phyloP scores from a whole-genome alignment of 2,113 vertebrate species.

The Nansenia antarctica region DNA sequence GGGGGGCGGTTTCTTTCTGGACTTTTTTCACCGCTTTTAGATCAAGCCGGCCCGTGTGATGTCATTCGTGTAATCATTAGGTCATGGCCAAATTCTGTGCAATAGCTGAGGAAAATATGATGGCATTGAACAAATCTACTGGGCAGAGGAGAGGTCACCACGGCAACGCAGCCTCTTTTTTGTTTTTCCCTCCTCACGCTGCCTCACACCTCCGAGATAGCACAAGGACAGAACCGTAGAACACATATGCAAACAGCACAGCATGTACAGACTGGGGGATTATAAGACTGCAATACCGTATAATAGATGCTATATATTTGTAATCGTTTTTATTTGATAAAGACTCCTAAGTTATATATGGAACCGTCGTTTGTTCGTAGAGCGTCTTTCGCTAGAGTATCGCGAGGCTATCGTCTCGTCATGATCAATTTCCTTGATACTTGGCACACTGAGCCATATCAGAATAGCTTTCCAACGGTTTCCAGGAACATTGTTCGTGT shows the following conservation, averaged over 20 bases:
- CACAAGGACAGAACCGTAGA: constrained; percentile 43
- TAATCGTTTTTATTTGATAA: constrained; percentile 40
- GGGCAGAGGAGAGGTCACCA: constrained; percentile 9
- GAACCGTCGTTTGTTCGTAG: too few relatives aligned
- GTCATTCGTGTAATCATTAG: constrained; percentile 37
- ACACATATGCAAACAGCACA: constrained; percentile 29
- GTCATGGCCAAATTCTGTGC: constrained; percentile 46
- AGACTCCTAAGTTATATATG: constrained; percentile 49
- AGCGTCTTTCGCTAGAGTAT: not conserved
- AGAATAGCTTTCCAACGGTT: not conserved
- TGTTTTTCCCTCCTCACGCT: constrained; percentile 15
- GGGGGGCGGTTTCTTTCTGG: constrained; percentile 17
- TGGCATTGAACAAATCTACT: constrained; percentile 16
- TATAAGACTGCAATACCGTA: constrained; percentile 42
- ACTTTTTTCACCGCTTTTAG: constrained; percentile 22
- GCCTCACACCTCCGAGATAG: constrained; percentile 24
- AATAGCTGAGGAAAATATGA: constrained; percentile 35
- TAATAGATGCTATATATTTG: constrained; percentile 55
- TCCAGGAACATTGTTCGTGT: not conserved
- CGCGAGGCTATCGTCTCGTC: constrained; percentile 5
- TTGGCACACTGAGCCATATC: not conserved
- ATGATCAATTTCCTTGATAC: not conserved
- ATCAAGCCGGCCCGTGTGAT: constrained; percentile 15
- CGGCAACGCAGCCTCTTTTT: constrained; percentile 22
- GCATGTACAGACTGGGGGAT: not conserved